phyloP scores from a whole-genome alignment of 2,888 invertebrate genomes.

The Epirrhoe tristata region DNA sequence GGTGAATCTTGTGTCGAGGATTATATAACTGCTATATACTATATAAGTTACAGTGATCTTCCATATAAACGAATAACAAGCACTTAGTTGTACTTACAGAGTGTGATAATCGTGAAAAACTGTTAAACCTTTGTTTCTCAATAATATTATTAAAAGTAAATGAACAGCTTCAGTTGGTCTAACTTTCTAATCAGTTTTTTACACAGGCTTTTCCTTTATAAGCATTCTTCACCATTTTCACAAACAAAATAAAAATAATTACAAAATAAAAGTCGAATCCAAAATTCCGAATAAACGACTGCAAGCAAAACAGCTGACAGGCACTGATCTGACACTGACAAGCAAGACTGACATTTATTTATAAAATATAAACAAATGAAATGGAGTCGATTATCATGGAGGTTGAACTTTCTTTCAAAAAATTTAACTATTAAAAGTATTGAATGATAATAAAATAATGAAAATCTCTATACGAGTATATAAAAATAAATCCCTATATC shows the following conservation, averaged over 20 bases:
- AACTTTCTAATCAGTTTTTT: neutral
- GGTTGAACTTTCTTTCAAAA: neutral
- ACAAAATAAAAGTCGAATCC: conserved; percentile 33
- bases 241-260: conserved; percentile 30
- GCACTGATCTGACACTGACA: conserved; percentile 46
- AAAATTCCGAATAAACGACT: conserved; percentile 33
- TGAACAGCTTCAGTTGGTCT: neutral
- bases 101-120: conserved; percentile 10
- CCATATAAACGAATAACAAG: neutral
- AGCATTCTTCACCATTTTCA: conserved; percentile 22
- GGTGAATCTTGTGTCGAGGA: conserved; percentile 8
- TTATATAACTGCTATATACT: conserved; percentile 16
- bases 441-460: no score
- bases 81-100: conserved; percentile 18
- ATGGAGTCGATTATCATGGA: conserved; percentile 6
- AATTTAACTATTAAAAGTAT: no score
- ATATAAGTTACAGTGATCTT: neutral
- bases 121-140: conserved; percentile 3
- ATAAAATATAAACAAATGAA: conserved; percentile 24
- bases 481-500: no score
- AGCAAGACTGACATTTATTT: neutral
- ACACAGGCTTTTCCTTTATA: conserved; percentile 10
- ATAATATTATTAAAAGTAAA: neutral
- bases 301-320: conserved; percentile 36
- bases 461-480: no score